Evolutionary conservation across 1,140 invertebrate genomes (phyloP), one percentile per base, ranked within the genome.

Genomic region (Caligus rogercresseyi): DNA sequence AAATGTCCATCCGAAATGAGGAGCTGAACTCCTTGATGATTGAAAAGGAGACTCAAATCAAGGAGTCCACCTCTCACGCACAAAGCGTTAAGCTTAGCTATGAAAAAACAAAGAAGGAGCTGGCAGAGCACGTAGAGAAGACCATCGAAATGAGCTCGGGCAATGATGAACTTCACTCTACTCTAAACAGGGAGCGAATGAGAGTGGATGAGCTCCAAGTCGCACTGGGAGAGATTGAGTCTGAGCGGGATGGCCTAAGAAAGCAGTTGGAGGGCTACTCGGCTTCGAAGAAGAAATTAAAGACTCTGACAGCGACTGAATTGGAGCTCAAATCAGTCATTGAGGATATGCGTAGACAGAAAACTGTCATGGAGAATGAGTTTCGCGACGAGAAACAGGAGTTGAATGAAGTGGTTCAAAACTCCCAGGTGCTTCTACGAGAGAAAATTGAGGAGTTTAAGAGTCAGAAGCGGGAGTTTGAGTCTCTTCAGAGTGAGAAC

Each of bases 121-220:
- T 60, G 4, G 25, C 16, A 31, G 57, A 60, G 23, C 21, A 19
- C n/a, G 15, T 60, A 1, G 57, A 60, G 16, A 25, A 43, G 43
- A 31, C 57, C 20, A 19, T 31, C 1, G 20, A 60, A 43, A 25
- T 24, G 3, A 31, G 26, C 24, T 31, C 24, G 15, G 57, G 20
- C 2, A 25, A 25, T 1, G 25, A 26, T 15, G 57, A 60, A 16
- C 24, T 60, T 25, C 14, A 24, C 25, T 15, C 2, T 18, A 31
- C 57, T 1, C 18, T 63, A 15, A n/a, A 56, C 25, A 53, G n/a
- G 21, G 61, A 63, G 57, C n/a, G 61, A 19, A 13, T 15, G 1
- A 1, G 61, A 20, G 61, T 55, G 2, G 61, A 63, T 23, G 24
- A 56, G 18, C 61, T 63, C 53, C 61, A 63, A 53, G 25, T 63